Conservation (phyloP, 2,888 invertebrate genomes). For the Anthoptus insignis region DNA sequence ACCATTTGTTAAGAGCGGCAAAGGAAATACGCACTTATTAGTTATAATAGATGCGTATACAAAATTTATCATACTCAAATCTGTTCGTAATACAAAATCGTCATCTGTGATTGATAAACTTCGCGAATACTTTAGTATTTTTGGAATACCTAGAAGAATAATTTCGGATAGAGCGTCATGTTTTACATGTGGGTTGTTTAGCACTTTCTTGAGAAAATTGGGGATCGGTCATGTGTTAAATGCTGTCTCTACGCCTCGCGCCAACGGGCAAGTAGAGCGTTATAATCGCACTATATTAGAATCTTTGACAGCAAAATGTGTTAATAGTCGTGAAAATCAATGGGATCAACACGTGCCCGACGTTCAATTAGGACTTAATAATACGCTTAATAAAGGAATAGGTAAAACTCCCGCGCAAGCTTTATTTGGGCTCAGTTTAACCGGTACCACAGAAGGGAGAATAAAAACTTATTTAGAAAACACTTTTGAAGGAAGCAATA, state of each 20-base stretch:
- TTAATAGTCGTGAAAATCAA: not conserved
- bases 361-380: not conserved
- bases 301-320: not conserved
- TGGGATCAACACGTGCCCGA: not conserved
- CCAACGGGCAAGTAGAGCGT: not conserved
- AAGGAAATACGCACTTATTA: slow-evolving; percentile 27
- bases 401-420: no score
- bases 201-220: not conserved
- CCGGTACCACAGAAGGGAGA: not conserved
- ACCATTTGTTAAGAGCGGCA: slow-evolving; percentile 34
- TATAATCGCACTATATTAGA: not conserved
- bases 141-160: slow-evolving; percentile 10
- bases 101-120: slow-evolving; percentile 19
- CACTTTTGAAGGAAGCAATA: not conserved
- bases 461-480: no score
- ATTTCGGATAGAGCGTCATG: slow-evolving; percentile 8
- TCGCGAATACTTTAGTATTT: slow-evolving; percentile 27
- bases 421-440: not conserved
- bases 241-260: slow-evolving; percentile 17
- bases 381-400: not conserved
- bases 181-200: not conserved
- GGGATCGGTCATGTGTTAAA: slow-evolving; percentile 16
- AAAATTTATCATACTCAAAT: slow-evolving; percentile 33
- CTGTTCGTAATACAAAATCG: slow-evolving; percentile 37
- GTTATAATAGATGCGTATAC: slow-evolving; percentile 41